phyloP scores from a whole-genome alignment of 1,140 invertebrate species.

The Oppia nitens region DNA sequence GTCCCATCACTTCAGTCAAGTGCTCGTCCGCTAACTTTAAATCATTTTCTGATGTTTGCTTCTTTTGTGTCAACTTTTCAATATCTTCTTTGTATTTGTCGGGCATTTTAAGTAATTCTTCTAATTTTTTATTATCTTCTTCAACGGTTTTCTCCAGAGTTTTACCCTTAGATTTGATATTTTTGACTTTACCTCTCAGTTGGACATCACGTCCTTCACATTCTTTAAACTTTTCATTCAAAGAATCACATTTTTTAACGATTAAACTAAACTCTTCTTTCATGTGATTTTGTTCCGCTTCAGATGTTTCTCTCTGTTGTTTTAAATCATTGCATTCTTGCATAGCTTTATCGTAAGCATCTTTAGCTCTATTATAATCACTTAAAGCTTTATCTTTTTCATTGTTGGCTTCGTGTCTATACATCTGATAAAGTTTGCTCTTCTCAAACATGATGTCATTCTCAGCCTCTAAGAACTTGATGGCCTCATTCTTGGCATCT shows the following conservation, averaged over 20 bases:
- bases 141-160: slow-evolving; percentile 36
- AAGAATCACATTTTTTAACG: slow-evolving; percentile 32
- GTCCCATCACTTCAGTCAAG: slow-evolving; percentile 27
- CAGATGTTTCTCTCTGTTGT: slow-evolving; percentile 28
- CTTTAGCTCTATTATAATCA: slow-evolving; percentile 46
- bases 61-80: slow-evolving; percentile 42
- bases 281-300: slow-evolving; percentile 35
- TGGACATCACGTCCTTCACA: slow-evolving; percentile 21
- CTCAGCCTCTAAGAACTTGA: slow-evolving; percentile 58
- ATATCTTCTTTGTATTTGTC: slow-evolving; percentile 52
- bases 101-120: slow-evolving; percentile 39
- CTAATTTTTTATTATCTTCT: slow-evolving; percentile 30
- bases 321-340: slow-evolving; percentile 50
- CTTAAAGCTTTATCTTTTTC: slow-evolving; percentile 5
- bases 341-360: slow-evolving; percentile 52
- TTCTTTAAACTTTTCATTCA: slow-evolving; percentile 24
- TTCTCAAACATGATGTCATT: slow-evolving; percentile 50
- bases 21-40: slow-evolving; percentile 18
- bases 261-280: slow-evolving; percentile 36
- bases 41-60: slow-evolving; percentile 30
- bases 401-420: not conserved
- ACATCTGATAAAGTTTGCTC: slow-evolving; percentile 48
- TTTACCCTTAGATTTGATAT: slow-evolving; percentile 46
- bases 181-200: slow-evolving; percentile 37
- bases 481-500: slow-evolving; percentile 66